Evolutionary conservation across 2,888 invertebrate genomes (phyloP).

Genomic region (Elysia crispata): DNA sequence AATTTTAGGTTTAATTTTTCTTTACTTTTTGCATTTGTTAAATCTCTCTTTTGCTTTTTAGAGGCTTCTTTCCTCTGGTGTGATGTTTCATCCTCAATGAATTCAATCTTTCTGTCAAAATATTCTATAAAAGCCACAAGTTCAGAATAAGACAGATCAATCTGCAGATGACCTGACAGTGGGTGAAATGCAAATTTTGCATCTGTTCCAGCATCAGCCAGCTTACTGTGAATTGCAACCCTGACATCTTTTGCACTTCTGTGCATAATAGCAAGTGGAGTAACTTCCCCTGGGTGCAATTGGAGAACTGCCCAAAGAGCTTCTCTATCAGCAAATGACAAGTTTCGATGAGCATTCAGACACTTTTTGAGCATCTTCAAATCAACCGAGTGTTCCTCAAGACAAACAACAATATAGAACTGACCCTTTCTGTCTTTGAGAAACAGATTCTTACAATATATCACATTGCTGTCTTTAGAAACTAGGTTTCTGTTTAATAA

Average conservation of each 20-base stretch:
- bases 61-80: neutral
- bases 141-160: conserved; percentile 6
- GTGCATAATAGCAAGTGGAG: conserved; percentile 61
- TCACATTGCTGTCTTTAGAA: conserved; percentile 41
- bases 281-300: conserved; percentile 58
- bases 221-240: conserved; percentile 48
- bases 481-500: neutral
- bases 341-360: conserved; percentile 62
- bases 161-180: neutral
- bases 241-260: conserved; percentile 50
- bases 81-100: neutral
- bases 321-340: conserved; percentile 61
- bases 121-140: neutral
- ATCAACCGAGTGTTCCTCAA: conserved; percentile 58
- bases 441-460: conserved; percentile 67
- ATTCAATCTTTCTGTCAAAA: neutral
- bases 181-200: conserved; percentile 21
- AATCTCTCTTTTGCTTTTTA: neutral
- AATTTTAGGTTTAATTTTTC: neutral
- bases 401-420: conserved; percentile 60
- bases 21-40: neutral
- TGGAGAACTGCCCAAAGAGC: conserved; percentile 56
- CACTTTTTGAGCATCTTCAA: conserved; percentile 57
- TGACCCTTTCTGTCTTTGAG: conserved; percentile 66
- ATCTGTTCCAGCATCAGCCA: neutral